Evolutionary conservation across 2,113 vertebrate species (phyloP).

Genomic region (Vimba vimba): DNA sequence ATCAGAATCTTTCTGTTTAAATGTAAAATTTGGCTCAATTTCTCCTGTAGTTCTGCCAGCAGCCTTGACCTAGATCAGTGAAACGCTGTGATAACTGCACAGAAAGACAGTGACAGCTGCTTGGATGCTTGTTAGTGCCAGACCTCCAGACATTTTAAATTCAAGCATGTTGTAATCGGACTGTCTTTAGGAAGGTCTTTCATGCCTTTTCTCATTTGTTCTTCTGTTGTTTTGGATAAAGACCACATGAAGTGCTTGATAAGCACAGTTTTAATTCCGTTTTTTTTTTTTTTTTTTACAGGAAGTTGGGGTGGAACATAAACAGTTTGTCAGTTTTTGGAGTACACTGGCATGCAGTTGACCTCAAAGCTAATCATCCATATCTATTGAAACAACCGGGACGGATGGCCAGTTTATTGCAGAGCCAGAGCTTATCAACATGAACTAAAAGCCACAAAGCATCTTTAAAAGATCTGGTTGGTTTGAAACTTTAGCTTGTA

Average conservation of each 20-base stretch:
- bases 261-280: not conserved
- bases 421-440: too few species aligned
- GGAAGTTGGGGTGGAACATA: not conserved
- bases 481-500: too few species aligned
- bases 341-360: too few species aligned
- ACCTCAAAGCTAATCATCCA: too few species aligned
- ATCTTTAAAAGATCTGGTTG: too few species aligned
- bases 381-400: too few species aligned
- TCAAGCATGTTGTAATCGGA: slow-evolving; percentile 13
- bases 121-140: slow-evolving; percentile 36
- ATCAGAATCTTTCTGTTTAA: slow-evolving; percentile 30
- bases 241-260: not conserved
- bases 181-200: not conserved
- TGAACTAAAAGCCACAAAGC: too few species aligned
- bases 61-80: slow-evolving; percentile 49
- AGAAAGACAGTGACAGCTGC: slow-evolving; percentile 47
- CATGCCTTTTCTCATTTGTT: slow-evolving; percentile 1
- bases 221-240: slow-evolving; percentile 9
- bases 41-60: slow-evolving; percentile 24
- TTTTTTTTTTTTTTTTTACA: too few species aligned
- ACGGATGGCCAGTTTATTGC: too few species aligned
- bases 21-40: slow-evolving; percentile 38
- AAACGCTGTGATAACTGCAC: slow-evolving; percentile 31
- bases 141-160: slow-evolving; percentile 32
- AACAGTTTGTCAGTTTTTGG: too few species aligned